Evolutionary conservation across 2,797 vertebrate genomes (phyloP).

Genomic region (Falco novaeseelandiae): DNA sequence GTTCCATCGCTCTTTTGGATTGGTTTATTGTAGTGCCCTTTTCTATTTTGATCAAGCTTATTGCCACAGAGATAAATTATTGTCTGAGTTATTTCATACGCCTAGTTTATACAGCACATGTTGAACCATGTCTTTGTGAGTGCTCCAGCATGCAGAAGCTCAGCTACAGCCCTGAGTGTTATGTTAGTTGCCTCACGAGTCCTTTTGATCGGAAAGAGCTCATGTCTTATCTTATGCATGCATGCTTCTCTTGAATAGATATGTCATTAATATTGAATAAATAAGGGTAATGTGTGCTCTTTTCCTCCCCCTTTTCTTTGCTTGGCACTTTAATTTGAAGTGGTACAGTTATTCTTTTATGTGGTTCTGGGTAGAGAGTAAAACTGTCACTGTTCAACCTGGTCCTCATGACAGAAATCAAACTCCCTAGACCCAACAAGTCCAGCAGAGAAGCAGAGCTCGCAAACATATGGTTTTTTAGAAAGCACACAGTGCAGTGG

Average conservation of each 20-base stretch:
- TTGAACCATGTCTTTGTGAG: background rate
- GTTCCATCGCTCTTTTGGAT: background rate
- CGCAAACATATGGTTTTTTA: background rate
- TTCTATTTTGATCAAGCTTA: slow-evolving; percentile 33
- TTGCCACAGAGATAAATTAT: background rate
- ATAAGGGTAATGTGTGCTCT: background rate
- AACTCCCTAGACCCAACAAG: background rate
- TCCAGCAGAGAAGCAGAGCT: background rate
- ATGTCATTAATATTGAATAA: background rate
- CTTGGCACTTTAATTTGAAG: background rate
- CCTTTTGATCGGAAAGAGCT: background rate
- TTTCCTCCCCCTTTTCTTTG: background rate
- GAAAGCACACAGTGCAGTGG: background rate
- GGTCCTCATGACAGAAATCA: background rate
- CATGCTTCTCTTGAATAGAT: background rate
- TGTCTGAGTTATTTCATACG: background rate
- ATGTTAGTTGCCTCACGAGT: background rate
- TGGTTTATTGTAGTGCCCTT: background rate
- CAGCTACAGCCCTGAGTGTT: background rate
- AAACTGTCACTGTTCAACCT: background rate
- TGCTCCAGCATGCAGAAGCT: background rate
- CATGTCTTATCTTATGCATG: background rate
- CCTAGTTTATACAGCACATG: background rate
- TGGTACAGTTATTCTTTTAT: background rate
- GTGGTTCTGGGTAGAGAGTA: background rate